Conservation (phyloP, 2,888 invertebrate species). For the Eupithecia insigniata region DNA sequence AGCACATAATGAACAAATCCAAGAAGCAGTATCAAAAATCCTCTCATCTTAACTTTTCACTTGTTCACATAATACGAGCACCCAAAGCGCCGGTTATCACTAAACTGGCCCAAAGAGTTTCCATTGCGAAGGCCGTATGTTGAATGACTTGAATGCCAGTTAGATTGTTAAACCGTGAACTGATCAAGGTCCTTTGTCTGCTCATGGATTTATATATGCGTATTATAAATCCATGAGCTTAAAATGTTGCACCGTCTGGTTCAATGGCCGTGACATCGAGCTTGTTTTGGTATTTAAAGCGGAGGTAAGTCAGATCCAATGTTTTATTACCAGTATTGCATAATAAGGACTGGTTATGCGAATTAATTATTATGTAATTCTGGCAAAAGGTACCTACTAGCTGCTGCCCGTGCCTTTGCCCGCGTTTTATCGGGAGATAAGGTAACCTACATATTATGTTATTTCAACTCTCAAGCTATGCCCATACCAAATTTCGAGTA, state of each 20-base stretch:
- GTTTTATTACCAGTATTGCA: not conserved
- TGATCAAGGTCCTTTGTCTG: slow-evolving; percentile 36
- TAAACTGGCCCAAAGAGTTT: slow-evolving; percentile 57
- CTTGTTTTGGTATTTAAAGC: slow-evolving; percentile 2
- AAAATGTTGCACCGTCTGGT: not conserved
- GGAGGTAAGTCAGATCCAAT: not conserved
- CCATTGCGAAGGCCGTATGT: slow-evolving; percentile 53
- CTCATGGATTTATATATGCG: too few species aligned
- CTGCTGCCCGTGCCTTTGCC: too few species aligned
- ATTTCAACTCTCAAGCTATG: too few species aligned
- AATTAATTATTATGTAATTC: not conserved
- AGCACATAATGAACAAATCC: slow-evolving; percentile 43
- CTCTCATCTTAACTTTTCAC: slow-evolving; percentile 33
- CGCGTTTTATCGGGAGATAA: too few species aligned
- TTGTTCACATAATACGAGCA: slow-evolving; percentile 48
- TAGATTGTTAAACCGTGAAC: slow-evolving; percentile 44
- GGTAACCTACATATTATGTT: too few species aligned
- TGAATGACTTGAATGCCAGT: slow-evolving; percentile 37
- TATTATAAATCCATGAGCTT: slow-evolving; percentile 15
- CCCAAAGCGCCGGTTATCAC: slow-evolving; percentile 49
- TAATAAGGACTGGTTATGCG: not conserved
- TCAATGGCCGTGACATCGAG: slow-evolving; percentile 9
- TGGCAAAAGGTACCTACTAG: too few species aligned
- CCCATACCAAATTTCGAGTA: too few species aligned
- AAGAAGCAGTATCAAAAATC: slow-evolving; percentile 35